These are phyloP conservation scores for Punctoribates punctum DNA, from an alignment of 2,888 invertebrate species.

Conservation along the genomic window DNA sequence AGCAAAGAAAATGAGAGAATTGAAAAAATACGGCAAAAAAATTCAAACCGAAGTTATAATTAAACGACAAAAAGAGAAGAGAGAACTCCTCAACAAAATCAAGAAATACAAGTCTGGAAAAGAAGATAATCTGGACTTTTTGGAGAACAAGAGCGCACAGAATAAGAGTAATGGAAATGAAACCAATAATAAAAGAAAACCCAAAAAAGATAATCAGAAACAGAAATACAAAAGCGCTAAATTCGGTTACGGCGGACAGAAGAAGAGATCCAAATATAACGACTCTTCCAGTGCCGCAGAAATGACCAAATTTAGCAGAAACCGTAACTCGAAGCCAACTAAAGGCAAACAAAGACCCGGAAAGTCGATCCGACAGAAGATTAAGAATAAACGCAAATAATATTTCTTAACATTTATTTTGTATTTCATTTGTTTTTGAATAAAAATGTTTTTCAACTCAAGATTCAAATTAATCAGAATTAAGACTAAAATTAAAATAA, in stretches of 20 bases:
- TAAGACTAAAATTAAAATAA: no score
- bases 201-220: conserved; percentile 37
- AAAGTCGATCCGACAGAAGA: conserved; percentile 35
- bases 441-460: no score
- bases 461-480: no score
- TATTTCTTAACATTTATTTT: no score
- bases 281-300: conserved; percentile 66
- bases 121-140: conserved; percentile 71
- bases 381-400: neutral
- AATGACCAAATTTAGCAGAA: conserved; percentile 35
- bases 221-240: conserved; percentile 66
- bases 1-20: conserved; percentile 78
- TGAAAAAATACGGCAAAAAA: conserved; percentile 88
- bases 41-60: conserved; percentile 77
- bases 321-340: conserved; percentile 9
- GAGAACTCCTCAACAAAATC: conserved; percentile 82
- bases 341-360: conserved; percentile 37
- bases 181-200: conserved; percentile 59
- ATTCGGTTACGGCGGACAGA: conserved; percentile 94
- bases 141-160: conserved; percentile 58
- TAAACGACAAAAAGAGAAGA: conserved; percentile 83
- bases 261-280: conserved; percentile 81
- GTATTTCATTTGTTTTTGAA: no score
- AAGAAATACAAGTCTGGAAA: conserved; percentile 83
- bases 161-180: conserved; percentile 66